Evolutionary conservation across 2,113 vertebrate genomes (phyloP).

Genomic region (Pogonocichla stellata): DNA sequence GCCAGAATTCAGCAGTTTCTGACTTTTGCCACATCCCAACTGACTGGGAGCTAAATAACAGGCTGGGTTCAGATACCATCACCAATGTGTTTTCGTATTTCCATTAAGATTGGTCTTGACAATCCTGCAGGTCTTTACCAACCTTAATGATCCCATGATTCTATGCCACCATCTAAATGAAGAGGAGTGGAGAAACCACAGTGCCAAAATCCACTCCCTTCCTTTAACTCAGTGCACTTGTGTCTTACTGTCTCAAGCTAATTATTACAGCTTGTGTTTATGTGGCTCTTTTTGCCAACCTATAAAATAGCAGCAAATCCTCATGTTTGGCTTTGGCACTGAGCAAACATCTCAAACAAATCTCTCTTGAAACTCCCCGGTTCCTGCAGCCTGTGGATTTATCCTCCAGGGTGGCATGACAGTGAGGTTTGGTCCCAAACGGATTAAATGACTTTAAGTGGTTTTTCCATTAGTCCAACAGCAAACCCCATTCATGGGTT

Average conservation of each 20-base stretch:
- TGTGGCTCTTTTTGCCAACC: background rate
- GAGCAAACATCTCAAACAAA: background rate
- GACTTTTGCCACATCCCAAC: background rate
- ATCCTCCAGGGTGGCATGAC: background rate
- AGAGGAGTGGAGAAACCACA: background rate
- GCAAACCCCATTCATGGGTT: background rate
- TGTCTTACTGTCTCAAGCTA: background rate
- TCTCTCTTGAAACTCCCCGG: accelerated
- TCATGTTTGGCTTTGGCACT: background rate
- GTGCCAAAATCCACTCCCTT: background rate
- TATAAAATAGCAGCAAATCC: background rate
- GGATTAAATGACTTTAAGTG: background rate
- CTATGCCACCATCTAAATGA: background rate
- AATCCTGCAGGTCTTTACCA: background rate
- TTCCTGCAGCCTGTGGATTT: background rate
- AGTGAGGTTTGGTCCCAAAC: background rate
- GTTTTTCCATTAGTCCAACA: background rate
- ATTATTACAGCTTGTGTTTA: conserved; percentile 24
- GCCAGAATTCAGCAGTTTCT: background rate
- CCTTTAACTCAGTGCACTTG: background rate
- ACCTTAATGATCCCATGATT: background rate
- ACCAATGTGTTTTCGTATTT: background rate
- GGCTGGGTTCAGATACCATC: background rate
- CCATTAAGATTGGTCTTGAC: background rate
- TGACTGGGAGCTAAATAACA: background rate